A percentile compares a stretch with the other conserved stretches of the same genome.
phyloP scores from a whole-genome alignment of 2,113 vertebrate species.

The Corynorhinus townsendii region DNA sequence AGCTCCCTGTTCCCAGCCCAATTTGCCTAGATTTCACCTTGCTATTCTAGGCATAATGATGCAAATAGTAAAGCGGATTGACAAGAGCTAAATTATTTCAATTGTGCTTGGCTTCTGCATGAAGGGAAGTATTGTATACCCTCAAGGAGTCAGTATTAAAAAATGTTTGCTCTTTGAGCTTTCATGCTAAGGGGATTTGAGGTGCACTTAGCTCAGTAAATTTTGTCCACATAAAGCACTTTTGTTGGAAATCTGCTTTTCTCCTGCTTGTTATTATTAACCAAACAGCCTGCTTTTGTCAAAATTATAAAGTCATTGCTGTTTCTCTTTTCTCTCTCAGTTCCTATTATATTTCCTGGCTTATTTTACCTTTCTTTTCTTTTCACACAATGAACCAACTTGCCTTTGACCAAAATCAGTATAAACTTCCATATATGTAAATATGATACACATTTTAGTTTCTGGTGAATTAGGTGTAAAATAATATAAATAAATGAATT shows the following conservation, averaged over 20 bases:
- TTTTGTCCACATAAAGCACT: slow-evolving; percentile 44
- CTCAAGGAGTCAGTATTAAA: slow-evolving; percentile 33
- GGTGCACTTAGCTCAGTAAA: not conserved
- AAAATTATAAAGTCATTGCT: not conserved
- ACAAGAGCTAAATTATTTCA: slow-evolving; percentile 46
- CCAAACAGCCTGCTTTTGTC: slow-evolving; percentile 9
- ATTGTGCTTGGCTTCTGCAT: slow-evolving; percentile 29
- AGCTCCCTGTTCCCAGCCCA: not conserved
- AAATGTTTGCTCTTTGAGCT: slow-evolving; percentile 41
- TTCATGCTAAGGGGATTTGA: slow-evolving; percentile 43
- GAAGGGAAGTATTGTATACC: slow-evolving; percentile 41
- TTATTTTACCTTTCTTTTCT: not conserved
- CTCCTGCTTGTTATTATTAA: slow-evolving; percentile 51
- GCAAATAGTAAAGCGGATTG: slow-evolving; percentile 19
- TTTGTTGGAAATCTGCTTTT: slow-evolving; percentile 54
- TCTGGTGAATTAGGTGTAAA: not conserved
- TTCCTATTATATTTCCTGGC: not conserved
- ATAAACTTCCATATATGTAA: not conserved
- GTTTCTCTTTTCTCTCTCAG: not conserved
- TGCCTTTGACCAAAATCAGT: not conserved
- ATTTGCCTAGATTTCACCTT: slow-evolving; percentile 36
- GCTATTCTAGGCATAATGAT: slow-evolving; percentile 17
- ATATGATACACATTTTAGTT: not conserved
- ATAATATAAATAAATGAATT: not conserved
- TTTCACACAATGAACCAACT: not conserved